Conservation (phyloP, 2,888 invertebrate genomes). For the Liopterus haemorrhoidalis region DNA sequence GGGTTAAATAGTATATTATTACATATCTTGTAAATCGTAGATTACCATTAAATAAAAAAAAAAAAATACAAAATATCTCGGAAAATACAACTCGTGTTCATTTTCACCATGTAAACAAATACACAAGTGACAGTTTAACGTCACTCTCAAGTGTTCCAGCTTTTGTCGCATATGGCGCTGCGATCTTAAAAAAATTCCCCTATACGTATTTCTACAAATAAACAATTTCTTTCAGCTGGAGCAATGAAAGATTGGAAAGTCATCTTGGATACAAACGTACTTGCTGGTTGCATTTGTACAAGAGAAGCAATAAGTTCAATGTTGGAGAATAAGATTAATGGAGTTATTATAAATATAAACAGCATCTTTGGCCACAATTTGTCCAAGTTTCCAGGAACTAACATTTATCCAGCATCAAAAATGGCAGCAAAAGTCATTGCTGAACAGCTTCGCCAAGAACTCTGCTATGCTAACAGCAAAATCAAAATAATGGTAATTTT, state of each 20-base stretch:
- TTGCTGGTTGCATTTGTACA: constrained; percentile 30
- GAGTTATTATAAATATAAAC: constrained; percentile 32
- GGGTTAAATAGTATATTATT: too few species aligned
- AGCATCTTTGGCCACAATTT: constrained; percentile 32
- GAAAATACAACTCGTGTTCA: too few species aligned
- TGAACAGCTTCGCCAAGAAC: constrained; percentile 30
- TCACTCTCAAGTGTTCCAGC: too few species aligned
- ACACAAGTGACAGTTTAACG: too few species aligned
- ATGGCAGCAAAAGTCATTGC: constrained; percentile 31
- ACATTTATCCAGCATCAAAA: constrained; percentile 31
- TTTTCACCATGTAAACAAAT: too few species aligned
- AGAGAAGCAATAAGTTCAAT: constrained; percentile 27
- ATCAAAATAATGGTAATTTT: constrained; percentile 33
- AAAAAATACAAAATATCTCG: too few species aligned
- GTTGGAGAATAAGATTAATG: constrained; percentile 3
- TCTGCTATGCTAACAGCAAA: constrained; percentile 20
- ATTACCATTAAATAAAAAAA: too few species aligned
- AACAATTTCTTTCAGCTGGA: constrained; percentile 14
- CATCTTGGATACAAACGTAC: constrained; percentile 34
- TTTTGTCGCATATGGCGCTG: too few species aligned
- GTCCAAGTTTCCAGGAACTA: constrained; percentile 23
- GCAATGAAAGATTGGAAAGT: constrained; percentile 10
- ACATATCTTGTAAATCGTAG: too few species aligned
- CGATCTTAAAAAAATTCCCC: too few species aligned
- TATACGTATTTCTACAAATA: background rate